Evolutionary conservation across 2,888 invertebrate species (phyloP).

Genomic region (Choreutis nemorana): DNA sequence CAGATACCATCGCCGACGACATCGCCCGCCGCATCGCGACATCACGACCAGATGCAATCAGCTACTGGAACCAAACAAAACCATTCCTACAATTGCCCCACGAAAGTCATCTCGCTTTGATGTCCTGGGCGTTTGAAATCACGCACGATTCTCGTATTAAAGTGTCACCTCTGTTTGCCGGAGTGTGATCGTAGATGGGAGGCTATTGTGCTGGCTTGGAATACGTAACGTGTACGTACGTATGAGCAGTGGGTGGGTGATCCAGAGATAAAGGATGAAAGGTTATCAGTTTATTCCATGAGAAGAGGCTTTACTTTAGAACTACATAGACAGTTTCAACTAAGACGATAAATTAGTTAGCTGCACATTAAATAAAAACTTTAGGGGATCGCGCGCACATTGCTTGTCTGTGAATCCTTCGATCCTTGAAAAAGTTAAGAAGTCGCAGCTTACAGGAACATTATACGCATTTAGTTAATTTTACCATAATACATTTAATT

Average conservation of each 20-base stretch:
- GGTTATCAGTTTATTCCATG: no score
- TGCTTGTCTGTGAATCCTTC: no score
- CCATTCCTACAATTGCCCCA: background rate
- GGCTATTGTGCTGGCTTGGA: slow-evolving; percentile 7
- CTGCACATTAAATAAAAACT: no score
- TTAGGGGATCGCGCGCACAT: no score
- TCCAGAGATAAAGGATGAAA: no score
- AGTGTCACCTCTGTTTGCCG: slow-evolving; percentile 35
- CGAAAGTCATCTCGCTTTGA: background rate
- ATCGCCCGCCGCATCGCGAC: slow-evolving; percentile 35
- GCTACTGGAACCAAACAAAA: slow-evolving; percentile 31
- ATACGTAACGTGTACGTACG: slow-evolving; percentile 7
- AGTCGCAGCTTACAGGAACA: no score
- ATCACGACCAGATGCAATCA: slow-evolving; percentile 37
- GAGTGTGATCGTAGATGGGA: slow-evolving; percentile 22
- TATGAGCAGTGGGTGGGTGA: slow-evolving; percentile 4
- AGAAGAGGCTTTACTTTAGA: no score
- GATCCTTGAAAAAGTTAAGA: no score
- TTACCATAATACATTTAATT: no score
- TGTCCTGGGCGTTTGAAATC: slow-evolving; percentile 5
- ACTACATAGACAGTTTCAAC: no score
- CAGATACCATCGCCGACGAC: slow-evolving; percentile 37
- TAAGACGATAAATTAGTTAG: no score
- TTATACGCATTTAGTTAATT: no score
- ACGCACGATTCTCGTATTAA: slow-evolving; percentile 54